Conservation (phyloP, 2,797 vertebrate species). For the Pangasius sanitwongsei region DNA sequence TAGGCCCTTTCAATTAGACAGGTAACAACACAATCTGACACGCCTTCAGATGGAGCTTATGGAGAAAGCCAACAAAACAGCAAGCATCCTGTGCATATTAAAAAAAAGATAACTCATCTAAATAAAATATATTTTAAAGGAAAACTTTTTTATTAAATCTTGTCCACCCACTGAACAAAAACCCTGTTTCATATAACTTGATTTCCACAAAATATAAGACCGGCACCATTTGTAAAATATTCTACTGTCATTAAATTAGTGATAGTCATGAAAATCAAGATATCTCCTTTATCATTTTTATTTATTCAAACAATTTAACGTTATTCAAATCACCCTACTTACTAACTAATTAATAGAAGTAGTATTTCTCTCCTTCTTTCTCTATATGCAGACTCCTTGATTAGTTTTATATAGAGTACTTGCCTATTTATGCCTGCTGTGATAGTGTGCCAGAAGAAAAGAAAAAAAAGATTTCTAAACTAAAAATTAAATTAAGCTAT, state of each 20-base stretch:
- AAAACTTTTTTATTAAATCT: background rate
- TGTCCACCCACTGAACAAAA: background rate
- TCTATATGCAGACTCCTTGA: background rate
- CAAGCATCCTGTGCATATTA: background rate
- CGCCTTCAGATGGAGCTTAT: slow-evolving; percentile 47
- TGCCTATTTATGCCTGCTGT: background rate
- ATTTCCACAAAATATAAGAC: background rate
- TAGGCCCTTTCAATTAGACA: slow-evolving; percentile 71
- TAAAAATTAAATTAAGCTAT: background rate
- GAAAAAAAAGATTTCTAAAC: background rate
- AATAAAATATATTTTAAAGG: background rate
- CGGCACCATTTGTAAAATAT: background rate
- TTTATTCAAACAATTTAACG: background rate
- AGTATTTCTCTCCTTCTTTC: background rate
- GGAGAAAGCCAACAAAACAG: slow-evolving; percentile 38
- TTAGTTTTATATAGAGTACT: background rate
- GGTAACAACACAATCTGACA: slow-evolving; percentile 59
- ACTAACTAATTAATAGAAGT: background rate
- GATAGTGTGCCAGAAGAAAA: background rate
- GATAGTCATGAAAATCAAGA: background rate
- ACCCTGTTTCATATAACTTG: background rate
- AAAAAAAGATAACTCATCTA: background rate
- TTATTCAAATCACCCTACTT: background rate
- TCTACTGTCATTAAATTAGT: background rate
- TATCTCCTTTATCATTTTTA: background rate